Percentiles rank a stretch among this genome's conserved stretches.
phyloP scores from a whole-genome alignment of 1,140 invertebrate species.

The Ceratoteleas bidentatus region DNA sequence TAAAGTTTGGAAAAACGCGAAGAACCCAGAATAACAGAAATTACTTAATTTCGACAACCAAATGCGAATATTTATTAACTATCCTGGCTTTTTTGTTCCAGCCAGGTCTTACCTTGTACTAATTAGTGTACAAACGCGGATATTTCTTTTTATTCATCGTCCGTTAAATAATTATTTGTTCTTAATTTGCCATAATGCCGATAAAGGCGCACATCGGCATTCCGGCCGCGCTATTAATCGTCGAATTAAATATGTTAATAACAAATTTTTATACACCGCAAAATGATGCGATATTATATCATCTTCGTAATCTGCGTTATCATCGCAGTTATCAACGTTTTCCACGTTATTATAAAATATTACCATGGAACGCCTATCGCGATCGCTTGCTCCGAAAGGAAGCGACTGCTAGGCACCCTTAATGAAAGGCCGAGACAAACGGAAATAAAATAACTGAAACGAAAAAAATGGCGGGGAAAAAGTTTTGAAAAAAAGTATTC shows the following conservation, averaged over 20 bases:
- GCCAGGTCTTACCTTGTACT: not conserved
- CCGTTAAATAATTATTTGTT: not conserved
- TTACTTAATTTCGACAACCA: too few species aligned
- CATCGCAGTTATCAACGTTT: slow-evolving; percentile 41
- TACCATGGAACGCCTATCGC: slow-evolving; percentile 33
- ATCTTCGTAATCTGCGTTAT: slow-evolving; percentile 32
- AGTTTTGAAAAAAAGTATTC: slow-evolving; percentile 66
- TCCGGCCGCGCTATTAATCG: slow-evolving; percentile 16
- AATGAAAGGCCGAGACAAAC: slow-evolving; percentile 73
- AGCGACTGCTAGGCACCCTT: slow-evolving; percentile 67
- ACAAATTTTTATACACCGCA: slow-evolving; percentile 38
- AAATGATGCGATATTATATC: slow-evolving; percentile 30
- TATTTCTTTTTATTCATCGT: not conserved
- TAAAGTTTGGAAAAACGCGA: too few species aligned
- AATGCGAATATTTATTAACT: too few species aligned
- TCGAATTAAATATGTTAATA: slow-evolving; percentile 11
- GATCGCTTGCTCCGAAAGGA: slow-evolving; percentile 38
- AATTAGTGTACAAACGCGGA: not conserved
- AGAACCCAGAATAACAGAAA: too few species aligned
- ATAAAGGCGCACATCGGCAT: not conserved
- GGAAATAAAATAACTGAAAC: slow-evolving; percentile 12
- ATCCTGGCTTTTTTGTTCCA: not conserved
- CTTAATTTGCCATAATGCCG: not conserved
- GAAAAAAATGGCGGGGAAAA: slow-evolving; percentile 31
- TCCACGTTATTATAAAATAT: slow-evolving; percentile 56